phyloP scores from a whole-genome alignment of 2,888 invertebrate species.

The Parochlus steinenii region DNA sequence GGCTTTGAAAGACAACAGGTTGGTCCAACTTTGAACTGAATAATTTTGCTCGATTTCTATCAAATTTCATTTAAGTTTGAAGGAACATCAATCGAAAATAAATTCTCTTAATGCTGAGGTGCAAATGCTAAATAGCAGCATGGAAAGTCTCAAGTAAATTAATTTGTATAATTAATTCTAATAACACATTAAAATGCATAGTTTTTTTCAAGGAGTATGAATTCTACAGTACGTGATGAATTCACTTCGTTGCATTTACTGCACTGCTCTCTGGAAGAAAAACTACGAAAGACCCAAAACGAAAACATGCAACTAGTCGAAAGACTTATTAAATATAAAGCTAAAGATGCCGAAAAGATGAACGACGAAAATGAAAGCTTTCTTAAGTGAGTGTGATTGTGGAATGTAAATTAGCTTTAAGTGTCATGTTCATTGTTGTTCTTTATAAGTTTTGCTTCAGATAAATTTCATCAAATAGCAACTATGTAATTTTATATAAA shows the following conservation, averaged over 20 bases:
- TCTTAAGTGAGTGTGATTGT: conserved; percentile 49
- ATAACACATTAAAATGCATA: no score
- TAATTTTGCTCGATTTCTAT: background rate
- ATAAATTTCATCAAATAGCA: no score
- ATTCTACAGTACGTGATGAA: conserved; percentile 81
- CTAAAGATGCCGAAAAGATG: conserved; percentile 88
- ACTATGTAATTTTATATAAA: no score
- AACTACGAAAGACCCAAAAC: conserved; percentile 66
- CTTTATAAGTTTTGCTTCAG: conserved; percentile 4
- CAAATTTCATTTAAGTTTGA: conserved; percentile 36
- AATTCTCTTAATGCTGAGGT: conserved; percentile 59
- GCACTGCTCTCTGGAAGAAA: conserved; percentile 77
- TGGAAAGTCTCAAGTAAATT: conserved; percentile 59
- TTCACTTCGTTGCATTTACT: conserved; percentile 87
- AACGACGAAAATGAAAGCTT: conserved; percentile 94
- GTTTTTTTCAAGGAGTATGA: no score
- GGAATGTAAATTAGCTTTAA: conserved; percentile 7
- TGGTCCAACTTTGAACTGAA: conserved; percentile 16
- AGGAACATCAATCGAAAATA: conserved; percentile 44
- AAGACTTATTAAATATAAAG: conserved; percentile 78
- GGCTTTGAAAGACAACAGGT: conserved; percentile 55
- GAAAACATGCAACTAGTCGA: conserved; percentile 76
- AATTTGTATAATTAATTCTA: no score
- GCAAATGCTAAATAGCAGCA: conserved; percentile 49
- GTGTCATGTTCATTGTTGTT: conserved; percentile 3